These are phyloP conservation scores for Asteroscopus sphinx DNA, from an alignment of 2,888 invertebrate species.

Conservation along the genomic window DNA sequence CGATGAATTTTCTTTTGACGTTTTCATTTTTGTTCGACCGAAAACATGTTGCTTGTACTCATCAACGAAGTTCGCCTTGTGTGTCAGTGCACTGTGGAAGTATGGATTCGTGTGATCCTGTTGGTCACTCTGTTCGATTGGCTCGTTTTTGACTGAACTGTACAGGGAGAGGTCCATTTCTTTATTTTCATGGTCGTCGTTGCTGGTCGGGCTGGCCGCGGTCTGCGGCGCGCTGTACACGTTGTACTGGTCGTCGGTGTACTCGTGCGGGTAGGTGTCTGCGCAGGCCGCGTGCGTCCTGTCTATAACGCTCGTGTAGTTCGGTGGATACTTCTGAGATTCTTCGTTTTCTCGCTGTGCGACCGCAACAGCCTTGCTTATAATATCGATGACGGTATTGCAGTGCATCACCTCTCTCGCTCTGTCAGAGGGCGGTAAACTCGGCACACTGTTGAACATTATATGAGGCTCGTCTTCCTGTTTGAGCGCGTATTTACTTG, in stretches of 20 bases:
- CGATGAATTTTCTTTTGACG: constrained; percentile 83
- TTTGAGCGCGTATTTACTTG: constrained; percentile 83
- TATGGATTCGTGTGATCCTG: constrained; percentile 69
- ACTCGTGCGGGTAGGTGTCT: constrained; percentile 75
- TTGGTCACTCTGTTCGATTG: constrained; percentile 63
- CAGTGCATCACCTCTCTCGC: constrained; percentile 88
- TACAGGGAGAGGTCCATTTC: constrained; percentile 87
- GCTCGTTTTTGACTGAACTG: constrained; percentile 80
- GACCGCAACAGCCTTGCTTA: constrained; percentile 87
- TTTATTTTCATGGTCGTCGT: constrained; percentile 82
- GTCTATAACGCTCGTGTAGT: constrained; percentile 77
- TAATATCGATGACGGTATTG: constrained; percentile 87
- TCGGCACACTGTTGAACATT: constrained; percentile 90
- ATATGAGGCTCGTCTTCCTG: constrained; percentile 87
- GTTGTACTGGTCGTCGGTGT: constrained; percentile 78
- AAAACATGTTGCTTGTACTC: constrained; percentile 82
- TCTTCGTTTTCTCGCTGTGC: constrained; percentile 87
- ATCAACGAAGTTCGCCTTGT: constrained; percentile 74
- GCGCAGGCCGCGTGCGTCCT: constrained; percentile 69
- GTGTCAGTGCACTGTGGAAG: constrained; percentile 68
- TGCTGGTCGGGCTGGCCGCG: constrained; percentile 76
- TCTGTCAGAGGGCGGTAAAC: constrained; percentile 88
- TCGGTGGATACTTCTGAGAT: constrained; percentile 77
- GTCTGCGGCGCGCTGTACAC: constrained; percentile 73
- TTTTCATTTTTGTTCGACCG: constrained; percentile 72